Conservation (phyloP, 2,888 invertebrate genomes). For the Encarsia formosa region DNA sequence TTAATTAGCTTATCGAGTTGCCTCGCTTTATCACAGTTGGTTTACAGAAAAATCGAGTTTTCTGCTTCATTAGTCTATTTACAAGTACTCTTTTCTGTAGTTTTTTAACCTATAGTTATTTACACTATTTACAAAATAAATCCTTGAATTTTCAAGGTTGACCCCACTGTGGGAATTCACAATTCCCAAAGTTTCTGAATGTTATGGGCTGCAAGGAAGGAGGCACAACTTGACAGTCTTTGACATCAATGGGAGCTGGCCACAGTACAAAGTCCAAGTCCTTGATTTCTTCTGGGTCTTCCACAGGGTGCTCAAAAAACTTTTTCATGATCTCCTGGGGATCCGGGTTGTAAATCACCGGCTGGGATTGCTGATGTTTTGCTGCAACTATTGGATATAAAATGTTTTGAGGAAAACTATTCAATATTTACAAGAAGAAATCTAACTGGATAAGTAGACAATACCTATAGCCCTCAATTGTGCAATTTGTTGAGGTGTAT, state of each 20-base stretch:
- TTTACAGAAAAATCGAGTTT: too few species aligned
- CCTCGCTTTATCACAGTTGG: too few species aligned
- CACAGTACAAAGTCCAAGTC: slow-evolving; percentile 55
- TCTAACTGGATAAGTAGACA: not conserved
- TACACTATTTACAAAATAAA: too few species aligned
- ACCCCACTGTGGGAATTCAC: slow-evolving; percentile 59
- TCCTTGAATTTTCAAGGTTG: too few species aligned
- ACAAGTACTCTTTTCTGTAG: too few species aligned
- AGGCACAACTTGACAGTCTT: slow-evolving; percentile 56
- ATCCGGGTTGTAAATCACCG: slow-evolving; percentile 34
- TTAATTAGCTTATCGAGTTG: too few species aligned
- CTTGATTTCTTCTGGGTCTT: slow-evolving; percentile 42
- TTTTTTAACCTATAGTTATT: too few species aligned
- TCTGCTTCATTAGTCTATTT: too few species aligned
- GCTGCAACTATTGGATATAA: slow-evolving; percentile 28
- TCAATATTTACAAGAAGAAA: not conserved
- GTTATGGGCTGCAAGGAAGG: slow-evolving; percentile 60
- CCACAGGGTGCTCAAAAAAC: slow-evolving; percentile 39
- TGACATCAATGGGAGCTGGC: slow-evolving; percentile 54
- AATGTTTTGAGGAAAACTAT: not conserved
- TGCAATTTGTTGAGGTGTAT: slow-evolving; percentile 59
- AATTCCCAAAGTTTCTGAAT: slow-evolving; percentile 54
- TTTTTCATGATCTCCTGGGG: slow-evolving; percentile 36
- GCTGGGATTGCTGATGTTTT: slow-evolving; percentile 1
- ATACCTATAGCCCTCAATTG: slow-evolving; percentile 55